A percentile compares a stretch with the other conserved stretches of the same genome.
These are phyloP conservation scores for Drosophila mayaguana DNA, from an alignment of 2,888 invertebrate species.

Conservation along the genomic window DNA sequence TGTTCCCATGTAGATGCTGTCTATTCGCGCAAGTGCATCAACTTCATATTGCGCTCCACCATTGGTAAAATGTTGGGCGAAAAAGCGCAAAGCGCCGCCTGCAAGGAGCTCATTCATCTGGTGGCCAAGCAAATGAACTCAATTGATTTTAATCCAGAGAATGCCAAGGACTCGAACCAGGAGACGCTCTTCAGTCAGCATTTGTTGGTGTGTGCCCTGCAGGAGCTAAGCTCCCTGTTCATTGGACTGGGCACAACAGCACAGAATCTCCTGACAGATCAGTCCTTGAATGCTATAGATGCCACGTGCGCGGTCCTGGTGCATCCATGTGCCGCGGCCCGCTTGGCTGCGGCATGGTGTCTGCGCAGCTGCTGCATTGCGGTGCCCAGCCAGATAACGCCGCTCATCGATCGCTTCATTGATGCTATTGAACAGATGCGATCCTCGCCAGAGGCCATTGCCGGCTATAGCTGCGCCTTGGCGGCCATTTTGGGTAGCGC, in stretches of 20 bases:
- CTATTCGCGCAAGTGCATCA: slow-evolving; percentile 98
- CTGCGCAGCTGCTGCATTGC: slow-evolving; percentile 95
- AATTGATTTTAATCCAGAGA: slow-evolving; percentile 96
- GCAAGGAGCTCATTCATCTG: slow-evolving; percentile 96
- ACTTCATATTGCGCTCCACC: slow-evolving; percentile 96
- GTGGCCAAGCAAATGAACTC: slow-evolving; percentile 98
- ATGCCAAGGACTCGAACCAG: slow-evolving; percentile 95
- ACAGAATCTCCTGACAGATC: slow-evolving; percentile 94
- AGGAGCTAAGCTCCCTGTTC: slow-evolving; percentile 95
- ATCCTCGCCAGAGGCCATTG: slow-evolving; percentile 94
- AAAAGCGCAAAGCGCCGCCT: slow-evolving; percentile 97
- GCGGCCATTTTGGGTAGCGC: slow-evolving; percentile 97
- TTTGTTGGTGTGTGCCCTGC: slow-evolving; percentile 95
- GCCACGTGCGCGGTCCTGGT: slow-evolving; percentile 90
- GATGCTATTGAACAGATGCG: slow-evolving; percentile 95
- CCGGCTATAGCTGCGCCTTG: slow-evolving; percentile 96
- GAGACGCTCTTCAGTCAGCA: slow-evolving; percentile 96
- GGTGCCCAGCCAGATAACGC: slow-evolving; percentile 97
- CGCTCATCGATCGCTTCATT: slow-evolving; percentile 95
- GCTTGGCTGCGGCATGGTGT: slow-evolving; percentile 98
- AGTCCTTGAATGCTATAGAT: slow-evolving; percentile 90
- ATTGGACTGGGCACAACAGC: slow-evolving; percentile 97
- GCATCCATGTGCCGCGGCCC: slow-evolving; percentile 97
- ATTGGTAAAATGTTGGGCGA: slow-evolving; percentile 98
- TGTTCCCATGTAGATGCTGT: slow-evolving; percentile 99